phyloP scores from a whole-genome alignment of 2,888 invertebrate genomes.

The Tromatobia lineatoria region DNA sequence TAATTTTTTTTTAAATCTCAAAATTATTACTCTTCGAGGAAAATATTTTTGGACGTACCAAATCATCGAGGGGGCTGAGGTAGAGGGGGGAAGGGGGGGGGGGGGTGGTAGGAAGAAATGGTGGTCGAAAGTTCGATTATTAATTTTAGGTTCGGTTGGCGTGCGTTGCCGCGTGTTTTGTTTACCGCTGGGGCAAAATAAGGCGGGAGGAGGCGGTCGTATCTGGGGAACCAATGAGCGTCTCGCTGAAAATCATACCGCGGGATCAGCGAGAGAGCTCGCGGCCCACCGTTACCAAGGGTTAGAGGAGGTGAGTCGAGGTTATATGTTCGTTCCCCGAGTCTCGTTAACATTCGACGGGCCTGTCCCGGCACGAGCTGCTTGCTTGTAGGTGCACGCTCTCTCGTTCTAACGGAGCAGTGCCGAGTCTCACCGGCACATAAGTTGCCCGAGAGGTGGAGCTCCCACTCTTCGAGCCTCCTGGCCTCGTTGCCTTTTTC shows the following conservation, averaged over 20 bases:
- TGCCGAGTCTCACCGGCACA: slow-evolving; percentile 41
- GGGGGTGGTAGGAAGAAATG: slow-evolving; percentile 10
- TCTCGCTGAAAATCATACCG: slow-evolving; percentile 83
- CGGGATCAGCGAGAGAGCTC: slow-evolving; percentile 79
- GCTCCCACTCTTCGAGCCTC: slow-evolving; percentile 78
- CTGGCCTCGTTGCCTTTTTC: slow-evolving; percentile 64
- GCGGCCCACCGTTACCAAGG: slow-evolving; percentile 76
- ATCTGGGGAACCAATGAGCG: slow-evolving; percentile 79
- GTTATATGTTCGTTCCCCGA: slow-evolving; percentile 74
- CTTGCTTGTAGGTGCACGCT: slow-evolving; percentile 47
- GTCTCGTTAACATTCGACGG: slow-evolving; percentile 83
- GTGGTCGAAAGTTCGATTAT: slow-evolving; percentile 41
- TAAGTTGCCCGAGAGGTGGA: slow-evolving; percentile 62
- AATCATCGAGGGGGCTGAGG: no score
- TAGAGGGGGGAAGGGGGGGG: no score
- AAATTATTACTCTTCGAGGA: not conserved
- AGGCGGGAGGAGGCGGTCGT: slow-evolving; percentile 70
- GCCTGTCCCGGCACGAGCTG: slow-evolving; percentile 81
- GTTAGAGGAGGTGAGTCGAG: slow-evolving; percentile 80
- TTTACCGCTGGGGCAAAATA: slow-evolving; percentile 62
- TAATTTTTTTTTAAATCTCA: no score
- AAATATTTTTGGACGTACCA: not conserved
- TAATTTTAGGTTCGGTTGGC: slow-evolving; percentile 40
- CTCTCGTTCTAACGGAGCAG: slow-evolving; percentile 4
- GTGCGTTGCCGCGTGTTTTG: slow-evolving; percentile 52